A percentile compares a stretch with the other conserved stretches of the same genome.
phyloP scores from a whole-genome alignment of 2,888 invertebrate species.

The Heliconius cydno region DNA sequence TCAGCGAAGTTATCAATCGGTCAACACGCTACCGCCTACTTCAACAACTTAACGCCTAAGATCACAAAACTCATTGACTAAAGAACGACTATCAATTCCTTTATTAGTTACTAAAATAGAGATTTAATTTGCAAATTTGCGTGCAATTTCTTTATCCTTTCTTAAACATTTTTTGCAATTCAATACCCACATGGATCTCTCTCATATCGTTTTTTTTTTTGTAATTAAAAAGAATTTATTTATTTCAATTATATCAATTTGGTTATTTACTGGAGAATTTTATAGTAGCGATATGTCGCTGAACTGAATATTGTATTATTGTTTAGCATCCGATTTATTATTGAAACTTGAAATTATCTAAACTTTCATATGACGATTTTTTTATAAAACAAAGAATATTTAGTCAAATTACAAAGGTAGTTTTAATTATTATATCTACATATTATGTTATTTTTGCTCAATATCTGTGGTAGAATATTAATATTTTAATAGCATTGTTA shows the following conservation, averaged over 20 bases:
- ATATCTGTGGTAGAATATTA: too few species aligned
- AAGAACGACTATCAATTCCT: conserved; percentile 74
- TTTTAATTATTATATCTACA: not conserved
- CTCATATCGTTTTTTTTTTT: not conserved
- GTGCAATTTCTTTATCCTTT: not conserved
- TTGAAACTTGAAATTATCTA: too few species aligned
- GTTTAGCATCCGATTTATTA: too few species aligned
- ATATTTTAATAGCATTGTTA: too few species aligned
- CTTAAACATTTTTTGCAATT: not conserved
- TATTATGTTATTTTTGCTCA: too few species aligned
- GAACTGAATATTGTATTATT: not conserved
- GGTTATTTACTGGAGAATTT: not conserved
- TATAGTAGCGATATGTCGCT: not conserved
- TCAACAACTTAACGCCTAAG: conserved; percentile 52
- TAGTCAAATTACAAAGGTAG: not conserved
- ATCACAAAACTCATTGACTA: conserved; percentile 76
- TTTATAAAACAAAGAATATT: not conserved
- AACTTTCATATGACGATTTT: not conserved
- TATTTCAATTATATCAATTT: not conserved
- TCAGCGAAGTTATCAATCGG: not conserved
- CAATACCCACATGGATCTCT: not conserved
- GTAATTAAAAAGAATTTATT: not conserved
- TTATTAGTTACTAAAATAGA: conserved; percentile 57
- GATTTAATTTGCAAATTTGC: conserved; percentile 6
- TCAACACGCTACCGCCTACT: conserved; percentile 35